phyloP scores from a whole-genome alignment of 2,113 vertebrate genomes.

The Pollimyrus isidori region DNA sequence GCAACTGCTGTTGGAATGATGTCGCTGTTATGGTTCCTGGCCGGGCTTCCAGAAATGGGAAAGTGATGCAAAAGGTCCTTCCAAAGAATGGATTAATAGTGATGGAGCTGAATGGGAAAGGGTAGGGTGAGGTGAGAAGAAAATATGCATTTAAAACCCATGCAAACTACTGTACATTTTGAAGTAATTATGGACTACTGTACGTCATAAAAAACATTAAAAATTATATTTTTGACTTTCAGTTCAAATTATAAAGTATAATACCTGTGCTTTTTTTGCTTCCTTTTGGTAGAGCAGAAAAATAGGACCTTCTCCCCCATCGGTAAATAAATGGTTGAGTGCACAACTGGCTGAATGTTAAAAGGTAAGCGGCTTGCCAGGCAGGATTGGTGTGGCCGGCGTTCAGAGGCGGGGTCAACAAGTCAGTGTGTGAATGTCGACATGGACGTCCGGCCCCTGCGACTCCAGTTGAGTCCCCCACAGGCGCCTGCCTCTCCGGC shows the following conservation, averaged over 20 bases:
- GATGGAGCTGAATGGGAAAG: neutral
- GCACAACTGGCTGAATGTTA: neutral
- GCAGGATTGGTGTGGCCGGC: neutral
- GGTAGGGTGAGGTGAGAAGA: conserved; percentile 6
- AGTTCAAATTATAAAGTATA: conserved; percentile 10
- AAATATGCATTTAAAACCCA: conserved; percentile 29
- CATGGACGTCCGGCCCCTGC: conserved; percentile 75
- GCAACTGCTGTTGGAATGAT: neutral
- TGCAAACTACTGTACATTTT: conserved; percentile 32
- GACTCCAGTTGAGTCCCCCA: conserved; percentile 69
- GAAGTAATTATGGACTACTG: conserved; percentile 20
- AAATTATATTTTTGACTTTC: neutral
- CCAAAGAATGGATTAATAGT: neutral
- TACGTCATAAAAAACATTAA: conserved; percentile 15
- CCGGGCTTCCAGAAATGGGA: neutral
- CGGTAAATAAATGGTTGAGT: neutral
- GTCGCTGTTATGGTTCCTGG: neutral
- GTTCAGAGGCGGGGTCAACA: neutral
- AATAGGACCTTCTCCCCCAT: neutral
- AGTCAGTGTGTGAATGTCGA: conserved; percentile 77
- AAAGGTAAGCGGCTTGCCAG: neutral
- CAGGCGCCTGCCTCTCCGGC: conserved; percentile 54
- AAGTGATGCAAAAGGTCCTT: neutral
- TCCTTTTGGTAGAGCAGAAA: conserved; percentile 8
- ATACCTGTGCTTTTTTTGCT: conserved; percentile 19